phyloP scores from a whole-genome alignment of 2,113 vertebrate species.

The Python bivittatus region DNA sequence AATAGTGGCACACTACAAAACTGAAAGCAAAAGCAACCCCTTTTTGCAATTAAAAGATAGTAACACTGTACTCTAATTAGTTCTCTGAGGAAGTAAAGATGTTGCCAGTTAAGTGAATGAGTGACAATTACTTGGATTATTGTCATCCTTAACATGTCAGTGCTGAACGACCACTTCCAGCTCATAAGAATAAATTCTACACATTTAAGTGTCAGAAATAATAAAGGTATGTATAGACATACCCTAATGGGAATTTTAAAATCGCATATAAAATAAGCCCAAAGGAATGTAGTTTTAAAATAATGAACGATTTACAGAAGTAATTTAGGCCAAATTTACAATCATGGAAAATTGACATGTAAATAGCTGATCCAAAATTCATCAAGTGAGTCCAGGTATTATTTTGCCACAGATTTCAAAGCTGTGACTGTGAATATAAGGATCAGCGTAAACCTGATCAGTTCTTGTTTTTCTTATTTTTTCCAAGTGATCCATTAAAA shows the following conservation, averaged over 20 bases:
- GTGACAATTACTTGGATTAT: slow-evolving; percentile 67
- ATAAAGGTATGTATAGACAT: slow-evolving; percentile 42
- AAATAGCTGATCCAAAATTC: neutral
- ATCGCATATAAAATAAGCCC: slow-evolving; percentile 21
- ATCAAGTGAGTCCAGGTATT: neutral
- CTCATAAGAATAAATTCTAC: slow-evolving; percentile 69
- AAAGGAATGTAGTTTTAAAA: slow-evolving; percentile 3
- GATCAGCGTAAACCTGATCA: no score
- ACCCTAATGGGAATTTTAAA: slow-evolving; percentile 56
- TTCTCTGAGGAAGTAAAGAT: slow-evolving; percentile 66
- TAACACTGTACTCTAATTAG: slow-evolving; percentile 52
- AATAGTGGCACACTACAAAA: slow-evolving; percentile 52
- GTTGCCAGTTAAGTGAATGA: slow-evolving; percentile 66
- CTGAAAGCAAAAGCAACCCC: slow-evolving; percentile 57
- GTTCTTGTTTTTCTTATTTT: no score
- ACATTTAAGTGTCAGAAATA: slow-evolving; percentile 65
- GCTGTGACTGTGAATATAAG: neutral
- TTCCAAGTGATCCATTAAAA: no score
- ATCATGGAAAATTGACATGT: neutral
- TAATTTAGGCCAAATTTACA: neutral
- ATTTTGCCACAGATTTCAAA: neutral
- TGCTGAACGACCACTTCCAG: slow-evolving; percentile 62
- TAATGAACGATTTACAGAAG: neutral
- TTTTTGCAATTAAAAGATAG: slow-evolving; percentile 61
- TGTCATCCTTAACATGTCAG: slow-evolving; percentile 66